These are phyloP conservation scores for Poicephalus meyeri DNA, from an alignment of 2,113 vertebrate species.

Conservation along the genomic window DNA sequence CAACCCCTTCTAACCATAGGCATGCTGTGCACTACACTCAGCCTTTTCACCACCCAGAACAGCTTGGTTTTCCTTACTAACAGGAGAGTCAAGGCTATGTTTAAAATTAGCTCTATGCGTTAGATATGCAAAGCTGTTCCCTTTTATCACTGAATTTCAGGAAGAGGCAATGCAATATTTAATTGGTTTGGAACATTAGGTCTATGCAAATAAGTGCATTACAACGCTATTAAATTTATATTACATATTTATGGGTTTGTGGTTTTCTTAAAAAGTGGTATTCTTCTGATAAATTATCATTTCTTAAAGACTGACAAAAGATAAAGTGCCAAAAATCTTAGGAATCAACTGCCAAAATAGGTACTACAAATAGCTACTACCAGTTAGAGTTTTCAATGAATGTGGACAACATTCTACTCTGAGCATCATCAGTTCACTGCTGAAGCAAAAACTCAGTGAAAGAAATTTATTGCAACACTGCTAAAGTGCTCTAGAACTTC, in stretches of 20 bases:
- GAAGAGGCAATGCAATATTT: neutral
- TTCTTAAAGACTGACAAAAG: neutral
- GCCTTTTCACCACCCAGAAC: neutral
- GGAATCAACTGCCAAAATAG: neutral
- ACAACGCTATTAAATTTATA: neutral
- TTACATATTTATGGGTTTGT: neutral
- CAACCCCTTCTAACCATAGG: neutral
- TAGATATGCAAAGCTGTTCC: neutral
- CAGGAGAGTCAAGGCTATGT: neutral
- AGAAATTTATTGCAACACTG: neutral
- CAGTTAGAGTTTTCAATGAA: neutral
- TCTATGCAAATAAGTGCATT: neutral
- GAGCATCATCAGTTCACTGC: neutral
- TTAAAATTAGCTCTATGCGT: neutral
- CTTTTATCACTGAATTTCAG: neutral
- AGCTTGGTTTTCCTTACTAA: neutral
- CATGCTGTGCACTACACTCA: fast-evolving
- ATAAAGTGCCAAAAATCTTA: neutral
- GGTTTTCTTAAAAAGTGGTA: neutral
- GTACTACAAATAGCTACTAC: neutral
- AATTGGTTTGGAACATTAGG: neutral
- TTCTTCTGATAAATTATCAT: neutral
- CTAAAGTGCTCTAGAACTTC: neutral
- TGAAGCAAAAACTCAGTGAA: neutral
- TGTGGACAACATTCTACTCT: neutral